These are phyloP conservation scores for Lasiommata megera DNA, from an alignment of 2,888 invertebrate genomes.

Conservation along the genomic window DNA sequence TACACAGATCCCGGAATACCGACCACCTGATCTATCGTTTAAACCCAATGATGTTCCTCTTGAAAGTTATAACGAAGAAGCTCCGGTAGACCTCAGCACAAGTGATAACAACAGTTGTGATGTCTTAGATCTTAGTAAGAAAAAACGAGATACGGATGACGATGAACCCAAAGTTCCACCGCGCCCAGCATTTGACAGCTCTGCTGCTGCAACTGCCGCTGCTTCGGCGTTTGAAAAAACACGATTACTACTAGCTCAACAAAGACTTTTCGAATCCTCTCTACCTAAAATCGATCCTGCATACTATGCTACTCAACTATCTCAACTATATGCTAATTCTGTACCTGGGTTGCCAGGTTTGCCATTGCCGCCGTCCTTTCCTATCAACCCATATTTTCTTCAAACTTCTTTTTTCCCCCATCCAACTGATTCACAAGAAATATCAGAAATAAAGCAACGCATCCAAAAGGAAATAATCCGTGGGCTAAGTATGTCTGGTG, in stretches of 20 bases:
- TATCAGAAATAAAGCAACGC: conserved; percentile 85
- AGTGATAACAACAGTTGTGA: conserved; percentile 79
- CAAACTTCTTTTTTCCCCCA: conserved; percentile 80
- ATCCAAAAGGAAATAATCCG: conserved; percentile 84
- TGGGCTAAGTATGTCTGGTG: conserved; percentile 86
- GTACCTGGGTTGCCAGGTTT: conserved; percentile 78
- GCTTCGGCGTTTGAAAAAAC: conserved; percentile 77
- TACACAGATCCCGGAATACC: conserved; percentile 78
- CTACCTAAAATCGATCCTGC: conserved; percentile 83
- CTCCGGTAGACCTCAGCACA: conserved; percentile 88
- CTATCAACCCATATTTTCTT: conserved; percentile 84
- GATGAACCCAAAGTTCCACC: conserved; percentile 62
- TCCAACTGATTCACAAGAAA: conserved; percentile 80
- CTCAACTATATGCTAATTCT: conserved; percentile 81
- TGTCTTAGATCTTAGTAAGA: conserved; percentile 92
- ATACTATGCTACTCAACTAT: conserved; percentile 82
- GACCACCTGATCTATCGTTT: conserved; percentile 57
- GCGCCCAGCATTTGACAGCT: conserved; percentile 71
- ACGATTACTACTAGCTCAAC: conserved; percentile 84
- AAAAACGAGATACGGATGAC: conserved; percentile 75
- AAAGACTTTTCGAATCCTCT: conserved; percentile 83
- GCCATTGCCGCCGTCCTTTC: conserved; percentile 82
- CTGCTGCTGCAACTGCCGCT: conserved; percentile 62
- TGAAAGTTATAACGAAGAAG: conserved; percentile 71
- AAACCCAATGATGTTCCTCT: conserved; percentile 57